Evolutionary conservation across 2,888 invertebrate genomes (phyloP), one percentile per base, ranked within the genome.

Genomic region (Chrysolina americana): DNA sequence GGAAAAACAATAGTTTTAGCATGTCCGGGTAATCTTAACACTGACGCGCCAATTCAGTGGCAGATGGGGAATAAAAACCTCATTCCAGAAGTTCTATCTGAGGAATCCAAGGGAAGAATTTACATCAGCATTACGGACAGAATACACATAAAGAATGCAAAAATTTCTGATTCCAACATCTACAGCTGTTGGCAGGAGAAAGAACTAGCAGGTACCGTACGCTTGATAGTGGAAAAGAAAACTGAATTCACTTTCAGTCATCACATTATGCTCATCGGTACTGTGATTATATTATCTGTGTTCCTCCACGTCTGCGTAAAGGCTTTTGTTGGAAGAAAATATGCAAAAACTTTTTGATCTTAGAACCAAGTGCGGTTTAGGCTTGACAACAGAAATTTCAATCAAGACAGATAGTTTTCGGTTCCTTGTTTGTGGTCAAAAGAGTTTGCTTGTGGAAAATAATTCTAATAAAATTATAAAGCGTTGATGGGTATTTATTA

Each of bases 101-200:
- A 85, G 8, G 87, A 87, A 81, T 92, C 92, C 17, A 85, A 87
- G 0, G 91, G 91, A 1, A 86, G 93, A 76, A 89, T 93, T 73
- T 89, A 86, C 70, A 86, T 94, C 53, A 91, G 92, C 82, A 83
- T 90, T 0, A 88, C 89, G 17, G 91, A 92, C 81, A 89, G 90
- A 64, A 87, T 94, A 50, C 88, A 91, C 21, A 90, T 94, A 56
- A 86, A 88, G 41, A 84, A 87, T 59, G 87, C 91, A 0, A 87
- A 88, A 79, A 86, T 89, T 28, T 81, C 86, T 0, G 94, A 94
- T 83, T 87, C 89, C 0, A 90, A 90, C 77, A 85, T 91, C 63
- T 93, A 93, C 85, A 92, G 93, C 85, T 94, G 94, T 84, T 93
- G 93, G 93, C 91, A 92, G 83, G 86, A 89, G 56, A 88, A 89